A percentile compares a stretch with the other conserved stretches of the same genome.
These are phyloP conservation scores for Drosophila borealis DNA, from an alignment of 2,888 invertebrate genomes.

Conservation along the genomic window DNA sequence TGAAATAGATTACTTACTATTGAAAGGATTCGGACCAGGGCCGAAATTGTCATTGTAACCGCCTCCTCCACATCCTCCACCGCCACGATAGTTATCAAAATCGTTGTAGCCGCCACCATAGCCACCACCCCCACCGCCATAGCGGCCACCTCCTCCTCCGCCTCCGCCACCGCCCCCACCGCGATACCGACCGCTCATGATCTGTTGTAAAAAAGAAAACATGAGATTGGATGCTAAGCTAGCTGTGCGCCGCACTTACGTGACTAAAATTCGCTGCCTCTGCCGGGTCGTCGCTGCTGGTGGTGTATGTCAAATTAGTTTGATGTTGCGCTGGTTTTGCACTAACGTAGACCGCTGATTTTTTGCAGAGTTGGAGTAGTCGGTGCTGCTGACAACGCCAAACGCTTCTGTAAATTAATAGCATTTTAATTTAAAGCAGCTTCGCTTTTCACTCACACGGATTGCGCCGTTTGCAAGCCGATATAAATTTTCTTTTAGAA, in stretches of 20 bases:
- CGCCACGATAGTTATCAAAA: slow-evolving; percentile 61
- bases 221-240: slow-evolving; percentile 9
- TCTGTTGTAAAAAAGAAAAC: slow-evolving; percentile 44
- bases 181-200: slow-evolving; percentile 80
- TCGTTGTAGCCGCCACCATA: slow-evolving; percentile 70
- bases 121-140: slow-evolving; percentile 66
- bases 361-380: slow-evolving; percentile 51
- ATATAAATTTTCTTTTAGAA: slow-evolving; percentile 44
- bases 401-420: slow-evolving; percentile 76
- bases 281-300: slow-evolving; percentile 30
- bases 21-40: slow-evolving; percentile 73
- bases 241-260: slow-evolving; percentile 66
- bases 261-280: slow-evolving; percentile 57
- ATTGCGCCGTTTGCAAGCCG: slow-evolving; percentile 32
- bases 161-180: slow-evolving; percentile 60
- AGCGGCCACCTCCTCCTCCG: slow-evolving; percentile 65
- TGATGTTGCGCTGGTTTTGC: slow-evolving; percentile 33
- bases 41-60: slow-evolving; percentile 70
- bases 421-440: slow-evolving; percentile 61
- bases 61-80: slow-evolving; percentile 54
- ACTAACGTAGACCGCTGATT: slow-evolving; percentile 32
- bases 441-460: slow-evolving; percentile 16
- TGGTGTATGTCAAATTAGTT: slow-evolving; percentile 19
- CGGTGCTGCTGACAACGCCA: slow-evolving; percentile 63
- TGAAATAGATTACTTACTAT: slow-evolving; percentile 64